Conservation (phyloP, 2,113 vertebrate species). For the Prochilodus magdalenae region DNA sequence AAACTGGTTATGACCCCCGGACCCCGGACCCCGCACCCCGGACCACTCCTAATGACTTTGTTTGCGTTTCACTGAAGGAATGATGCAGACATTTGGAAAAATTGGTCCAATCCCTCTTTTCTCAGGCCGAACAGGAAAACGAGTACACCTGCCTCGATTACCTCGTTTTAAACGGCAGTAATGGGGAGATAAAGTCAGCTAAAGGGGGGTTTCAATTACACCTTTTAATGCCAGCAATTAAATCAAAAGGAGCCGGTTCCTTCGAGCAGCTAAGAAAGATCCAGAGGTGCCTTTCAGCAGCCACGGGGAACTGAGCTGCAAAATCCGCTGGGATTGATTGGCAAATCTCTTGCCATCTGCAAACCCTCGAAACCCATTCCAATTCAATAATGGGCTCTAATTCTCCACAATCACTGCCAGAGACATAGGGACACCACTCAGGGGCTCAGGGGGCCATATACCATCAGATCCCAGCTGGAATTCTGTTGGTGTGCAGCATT, state of each 20-base stretch:
- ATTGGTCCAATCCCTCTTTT: no score
- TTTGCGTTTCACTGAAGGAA: no score
- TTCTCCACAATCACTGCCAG: constrained; percentile 4
- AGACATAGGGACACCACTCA: constrained; percentile 10
- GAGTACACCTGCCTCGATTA: neutral
- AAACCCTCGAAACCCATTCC: constrained; percentile 32
- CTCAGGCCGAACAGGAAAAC: neutral
- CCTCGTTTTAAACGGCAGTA: neutral
- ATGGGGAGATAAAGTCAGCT: neutral
- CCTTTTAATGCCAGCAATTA: constrained; percentile 20
- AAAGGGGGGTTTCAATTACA: constrained; percentile 8
- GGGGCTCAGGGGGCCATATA: neutral
- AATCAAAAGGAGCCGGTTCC: constrained; percentile 9
- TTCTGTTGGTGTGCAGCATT: neutral
- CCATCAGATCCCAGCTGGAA: constrained; percentile 13
- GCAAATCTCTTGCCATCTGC: constrained; percentile 8
- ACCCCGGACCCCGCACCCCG: no score
- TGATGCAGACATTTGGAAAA: no score
- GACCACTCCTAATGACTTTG: no score
- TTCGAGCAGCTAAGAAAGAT: constrained; percentile 28
- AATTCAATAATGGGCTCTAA: neutral
- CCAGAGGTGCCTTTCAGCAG: neutral
- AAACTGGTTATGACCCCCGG: no score
- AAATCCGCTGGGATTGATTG: constrained; percentile 21
- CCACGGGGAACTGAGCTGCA: neutral